Base-by-base conservation (phyloP, 2,797 vertebrate species). In the Poeciliopsis paucimaculata region DNA sequence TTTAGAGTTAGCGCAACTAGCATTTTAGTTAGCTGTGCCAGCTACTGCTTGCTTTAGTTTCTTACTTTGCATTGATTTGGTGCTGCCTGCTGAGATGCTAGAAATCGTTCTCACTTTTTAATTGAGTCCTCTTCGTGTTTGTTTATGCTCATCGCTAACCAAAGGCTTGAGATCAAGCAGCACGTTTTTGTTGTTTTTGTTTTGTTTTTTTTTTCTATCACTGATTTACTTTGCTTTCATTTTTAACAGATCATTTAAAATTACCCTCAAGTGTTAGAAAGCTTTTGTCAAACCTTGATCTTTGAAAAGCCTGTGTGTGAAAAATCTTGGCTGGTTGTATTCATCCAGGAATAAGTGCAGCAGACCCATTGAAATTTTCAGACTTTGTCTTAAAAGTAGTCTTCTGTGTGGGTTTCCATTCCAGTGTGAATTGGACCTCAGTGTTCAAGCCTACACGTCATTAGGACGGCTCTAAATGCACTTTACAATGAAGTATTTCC, bases 41-140 rank as follows among this genome's bases (percentile, higher is more conserved):
- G 11, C 20, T 11, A 11, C 51, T 55, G 51, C 75, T 78, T 73
- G 66, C 76, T 76, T 79, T 72, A 2, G 39, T 0, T 43, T 45
- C 77, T 66, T 6, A 8, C 75, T 75, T 77, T 4, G 1, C 74
- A 55, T 84, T 43, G 81, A 83, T 46, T 60, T 9, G 5, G 51
- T 55, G 72, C 12, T n/a, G 36, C 39, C 74, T 13, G 13, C 64
- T 72, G 64, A 72, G 16, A 43, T 5, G 45, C 28, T 53, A 39
- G 64, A 13, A 39, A 26, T 11, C 12, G 26, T 68, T 41, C 66
- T n/a, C 20, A 68, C 39, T 68, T 41, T 41, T 68, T 41, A 43
- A 68, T 26, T 20, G 8, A 39, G 23, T 26, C 64, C 7, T 51
- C 20, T 51, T 8, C 43, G 23, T 64, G 28, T 68, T 68, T 68